These are phyloP conservation scores for Octonoba sinensis DNA, from an alignment of 2,888 invertebrate genomes.

Conservation along the genomic window DNA sequence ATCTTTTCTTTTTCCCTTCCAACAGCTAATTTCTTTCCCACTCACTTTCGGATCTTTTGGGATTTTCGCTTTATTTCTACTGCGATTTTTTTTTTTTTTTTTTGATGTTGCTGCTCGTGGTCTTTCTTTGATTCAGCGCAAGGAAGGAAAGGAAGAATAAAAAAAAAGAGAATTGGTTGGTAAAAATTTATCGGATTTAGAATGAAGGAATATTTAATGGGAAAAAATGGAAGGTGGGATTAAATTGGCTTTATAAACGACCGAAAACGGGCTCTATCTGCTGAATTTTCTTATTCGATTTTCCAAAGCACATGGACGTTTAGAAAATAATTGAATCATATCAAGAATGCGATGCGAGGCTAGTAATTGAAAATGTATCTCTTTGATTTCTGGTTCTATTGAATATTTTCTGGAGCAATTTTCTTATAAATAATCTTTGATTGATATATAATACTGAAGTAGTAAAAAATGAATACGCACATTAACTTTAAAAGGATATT, in stretches of 20 bases:
- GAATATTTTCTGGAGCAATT: too few relatives aligned
- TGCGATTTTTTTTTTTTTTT: conserved; percentile 1
- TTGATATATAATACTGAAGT: too few relatives aligned
- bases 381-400: too few relatives aligned
- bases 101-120: not conserved
- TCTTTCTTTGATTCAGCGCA: conserved; percentile 12
- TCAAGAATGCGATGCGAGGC: too few relatives aligned
- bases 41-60: conserved; percentile 21
- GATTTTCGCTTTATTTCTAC: conserved; percentile 8
- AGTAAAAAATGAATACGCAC: too few relatives aligned
- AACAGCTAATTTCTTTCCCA: conserved; percentile 36
- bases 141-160: not conserved
- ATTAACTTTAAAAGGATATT: too few relatives aligned
- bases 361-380: too few relatives aligned
- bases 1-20: not conserved
- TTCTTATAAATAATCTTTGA: too few relatives aligned
- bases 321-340: too few relatives aligned
- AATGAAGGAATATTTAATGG: conserved; percentile 1
- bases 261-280: conserved; percentile 17
- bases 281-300: too few relatives aligned
- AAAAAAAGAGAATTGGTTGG: conserved; percentile 21
- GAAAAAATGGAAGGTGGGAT: conserved; percentile 15
- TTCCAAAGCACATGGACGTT: too few relatives aligned
- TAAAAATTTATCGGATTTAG: conserved; percentile 38
- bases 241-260: conserved; percentile 22